Conservation (phyloP, 1,140 invertebrate genomes). For the Chymomyza costata region DNA sequence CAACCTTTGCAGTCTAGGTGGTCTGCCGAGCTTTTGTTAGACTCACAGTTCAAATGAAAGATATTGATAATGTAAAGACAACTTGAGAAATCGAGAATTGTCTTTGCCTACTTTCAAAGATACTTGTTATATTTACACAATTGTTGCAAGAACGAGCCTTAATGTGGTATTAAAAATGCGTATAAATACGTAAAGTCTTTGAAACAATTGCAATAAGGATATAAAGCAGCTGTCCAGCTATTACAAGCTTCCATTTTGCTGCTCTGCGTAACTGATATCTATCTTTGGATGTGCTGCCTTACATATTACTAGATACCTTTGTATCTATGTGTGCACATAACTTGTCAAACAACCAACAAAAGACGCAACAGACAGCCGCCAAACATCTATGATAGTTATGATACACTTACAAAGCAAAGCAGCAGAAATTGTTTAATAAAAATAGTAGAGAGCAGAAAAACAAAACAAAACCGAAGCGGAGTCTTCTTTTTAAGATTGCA, state of each 20-base stretch:
- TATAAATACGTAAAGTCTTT: too few species aligned
- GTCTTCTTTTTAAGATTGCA: conserved; percentile 42
- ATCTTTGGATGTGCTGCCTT: conserved; percentile 52
- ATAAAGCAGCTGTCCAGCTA: too few species aligned
- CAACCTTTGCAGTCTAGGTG: too few species aligned
- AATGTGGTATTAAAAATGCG: too few species aligned
- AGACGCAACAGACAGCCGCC: conserved; percentile 14
- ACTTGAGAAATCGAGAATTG: too few species aligned
- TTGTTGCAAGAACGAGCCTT: too few species aligned
- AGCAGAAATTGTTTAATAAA: conserved; percentile 22
- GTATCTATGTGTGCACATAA: conserved; percentile 34
- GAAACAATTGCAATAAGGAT: too few species aligned
- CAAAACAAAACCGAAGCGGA: conserved; percentile 19
- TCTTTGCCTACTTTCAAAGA: too few species aligned
- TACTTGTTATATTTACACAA: too few species aligned
- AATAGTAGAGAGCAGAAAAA: conserved; percentile 11
- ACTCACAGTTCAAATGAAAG: too few species aligned
- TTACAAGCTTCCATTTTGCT: conserved; percentile 12
- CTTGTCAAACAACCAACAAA: conserved; percentile 65
- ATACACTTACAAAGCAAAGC: conserved; percentile 26
- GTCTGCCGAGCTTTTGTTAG: too few species aligned
- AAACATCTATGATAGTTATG: conserved; percentile 26
- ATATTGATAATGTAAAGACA: too few species aligned
- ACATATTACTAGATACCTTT: conserved; percentile 40
- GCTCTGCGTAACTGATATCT: conserved; percentile 58